Base-by-base conservation (phyloP, 2,113 vertebrate species). In the Carlito syrichta region DNA sequence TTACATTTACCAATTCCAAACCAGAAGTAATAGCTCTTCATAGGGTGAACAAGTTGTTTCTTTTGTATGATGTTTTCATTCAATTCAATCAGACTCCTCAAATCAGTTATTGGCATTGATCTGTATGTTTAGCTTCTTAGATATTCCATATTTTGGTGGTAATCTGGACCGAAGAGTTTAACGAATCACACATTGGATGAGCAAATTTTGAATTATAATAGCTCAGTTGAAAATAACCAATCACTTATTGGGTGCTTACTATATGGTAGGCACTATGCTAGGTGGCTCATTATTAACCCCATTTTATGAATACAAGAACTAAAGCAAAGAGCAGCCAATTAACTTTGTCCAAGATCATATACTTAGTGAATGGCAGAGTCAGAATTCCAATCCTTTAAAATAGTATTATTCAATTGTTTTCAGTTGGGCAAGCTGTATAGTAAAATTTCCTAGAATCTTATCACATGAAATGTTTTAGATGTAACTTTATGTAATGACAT, bases 371-470 rank as follows among this genome's bases (percentile, higher is more conserved):
- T 73, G 48, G 54, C 38, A 85, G 25, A 43, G 38, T 79, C 73
- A 78, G 25, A 54, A 91, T 89, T 71, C 3, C 8, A 77, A 11
- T 35, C 35, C 69, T 73, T 90, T 77, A 81, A 91, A 90, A 92
- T 38, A 91, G 1, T 69, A 14, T 91, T 86, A 81, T 50, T 94
- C 30, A 66, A 82, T 87, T 93, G 9, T 81, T 94, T 96, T 93
- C 63, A 76, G 23, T n/a, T 86, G 45, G 8, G 13, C 52, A 54
- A 86, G 71, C 6, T 32, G 89, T 86, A 86, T 74, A 86, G 32
- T 78, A 92, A 87, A 87, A 30, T 30, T 66, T 92, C 83, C 89
- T 79, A 92, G 48, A 94, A 92, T 96, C 84, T 95, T 43, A 84
- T 87, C 38, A 96, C 27, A 35, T 84, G 17, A 11, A 89, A 35